Conservation (phyloP, 53 echinoderm and acorn worm genomes). For the Echinarachnius parma region DNA sequence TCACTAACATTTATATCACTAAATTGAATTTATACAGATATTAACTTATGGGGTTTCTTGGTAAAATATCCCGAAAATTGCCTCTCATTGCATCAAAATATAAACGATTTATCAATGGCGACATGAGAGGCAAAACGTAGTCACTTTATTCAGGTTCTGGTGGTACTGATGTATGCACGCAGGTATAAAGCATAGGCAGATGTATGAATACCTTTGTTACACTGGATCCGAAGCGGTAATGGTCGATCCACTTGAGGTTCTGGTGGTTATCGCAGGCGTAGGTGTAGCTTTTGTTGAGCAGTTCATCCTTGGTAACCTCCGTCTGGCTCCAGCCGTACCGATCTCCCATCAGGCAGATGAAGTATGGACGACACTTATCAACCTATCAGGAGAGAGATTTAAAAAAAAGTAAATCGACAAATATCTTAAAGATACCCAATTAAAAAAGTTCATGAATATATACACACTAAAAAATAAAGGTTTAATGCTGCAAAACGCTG, state of each 20-base stretch:
- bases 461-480: too few species aligned
- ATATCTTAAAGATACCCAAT: too few species aligned
- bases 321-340: slow-evolving; percentile 74
- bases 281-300: slow-evolving; percentile 63
- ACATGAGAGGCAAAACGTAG: not conserved
- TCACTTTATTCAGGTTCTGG: not conserved
- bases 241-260: slow-evolving; percentile 63
- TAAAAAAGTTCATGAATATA: too few species aligned
- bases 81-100: too few species aligned
- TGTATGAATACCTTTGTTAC: slow-evolving; percentile 81
- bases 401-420: too few species aligned
- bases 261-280: slow-evolving; percentile 58
- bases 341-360: slow-evolving; percentile 78
- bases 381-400: slow-evolving; percentile 15
- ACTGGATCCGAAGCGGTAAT: slow-evolving; percentile 69
- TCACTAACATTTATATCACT: too few species aligned
- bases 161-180: not conserved
- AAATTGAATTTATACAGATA: too few species aligned
- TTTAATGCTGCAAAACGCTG: too few species aligned
- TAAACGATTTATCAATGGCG: too few species aligned
- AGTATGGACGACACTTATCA: slow-evolving; percentile 67
- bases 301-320: slow-evolving; percentile 44
- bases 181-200: too few species aligned
- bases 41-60: too few species aligned
- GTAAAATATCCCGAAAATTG: too few species aligned